phyloP scores from a whole-genome alignment of 2,113 vertebrate species.

The Poeciliopsis occidentalis region DNA sequence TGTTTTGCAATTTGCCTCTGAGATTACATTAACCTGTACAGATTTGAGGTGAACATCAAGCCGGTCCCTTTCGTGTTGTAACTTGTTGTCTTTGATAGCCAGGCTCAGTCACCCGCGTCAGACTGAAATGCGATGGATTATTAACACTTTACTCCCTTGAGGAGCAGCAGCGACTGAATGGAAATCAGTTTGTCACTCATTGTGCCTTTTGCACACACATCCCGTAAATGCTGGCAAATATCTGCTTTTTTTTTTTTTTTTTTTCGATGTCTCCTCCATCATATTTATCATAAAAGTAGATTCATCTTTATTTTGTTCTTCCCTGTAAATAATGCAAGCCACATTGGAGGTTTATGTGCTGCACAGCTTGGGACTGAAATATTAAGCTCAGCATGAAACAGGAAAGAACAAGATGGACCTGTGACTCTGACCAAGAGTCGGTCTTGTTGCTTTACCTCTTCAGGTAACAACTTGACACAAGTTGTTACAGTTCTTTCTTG shows the following conservation, averaged over 20 bases:
- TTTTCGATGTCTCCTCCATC: background rate
- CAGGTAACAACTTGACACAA: background rate
- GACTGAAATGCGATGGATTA: conserved; percentile 35
- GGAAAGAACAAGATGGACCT: background rate
- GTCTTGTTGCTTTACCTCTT: background rate
- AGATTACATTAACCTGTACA: conserved; percentile 31
- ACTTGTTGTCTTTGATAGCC: conserved; percentile 28
- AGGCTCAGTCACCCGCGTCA: conserved; percentile 38
- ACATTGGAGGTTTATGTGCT: background rate
- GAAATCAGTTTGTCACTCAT: conserved; percentile 14
- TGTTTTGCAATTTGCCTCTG: conserved; percentile 32
- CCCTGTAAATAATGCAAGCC: background rate
- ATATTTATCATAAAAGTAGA: background rate
- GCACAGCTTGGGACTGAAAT: background rate
- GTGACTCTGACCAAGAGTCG: background rate
- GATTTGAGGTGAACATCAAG: conserved; percentile 3
- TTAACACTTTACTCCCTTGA: conserved; percentile 35
- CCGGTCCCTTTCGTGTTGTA: conserved; percentile 11
- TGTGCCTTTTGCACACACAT: conserved; percentile 4
- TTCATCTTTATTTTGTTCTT: background rate
- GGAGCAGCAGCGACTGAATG: conserved; percentile 31
- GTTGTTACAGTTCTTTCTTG: background rate
- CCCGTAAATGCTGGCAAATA: background rate
- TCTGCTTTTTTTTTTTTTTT: background rate
- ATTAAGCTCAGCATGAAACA: background rate